These are phyloP conservation scores for Xylocampa areola DNA, from an alignment of 2,888 invertebrate genomes.

Conservation along the genomic window DNA sequence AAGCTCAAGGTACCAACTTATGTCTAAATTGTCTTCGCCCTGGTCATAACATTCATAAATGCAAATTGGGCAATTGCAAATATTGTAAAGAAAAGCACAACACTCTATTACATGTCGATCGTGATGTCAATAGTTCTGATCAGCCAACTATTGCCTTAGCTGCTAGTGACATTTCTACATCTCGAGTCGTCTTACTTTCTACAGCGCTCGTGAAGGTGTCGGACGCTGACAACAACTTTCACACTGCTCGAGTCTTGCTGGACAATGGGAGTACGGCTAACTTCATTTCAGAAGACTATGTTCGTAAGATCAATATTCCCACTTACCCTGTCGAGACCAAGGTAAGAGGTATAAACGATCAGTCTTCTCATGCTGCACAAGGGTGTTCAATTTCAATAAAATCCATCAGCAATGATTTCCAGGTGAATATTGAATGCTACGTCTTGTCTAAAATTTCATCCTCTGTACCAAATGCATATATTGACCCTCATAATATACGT, in stretches of 20 bases:
- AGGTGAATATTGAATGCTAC: constrained; percentile 3
- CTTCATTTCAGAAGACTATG: constrained; percentile 5
- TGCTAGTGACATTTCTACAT: background rate
- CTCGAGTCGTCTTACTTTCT: constrained; percentile 4
- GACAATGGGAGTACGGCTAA: constrained; percentile 12
- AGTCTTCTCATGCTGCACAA: constrained; percentile 1
- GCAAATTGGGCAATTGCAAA: constrained; percentile 8
- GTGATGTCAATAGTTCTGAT: background rate
- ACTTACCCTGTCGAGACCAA: constrained; percentile 1
- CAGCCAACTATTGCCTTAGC: background rate
- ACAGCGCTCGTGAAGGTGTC: constrained; percentile 8
- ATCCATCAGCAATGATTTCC: background rate
- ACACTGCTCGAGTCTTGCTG: constrained; percentile 3
- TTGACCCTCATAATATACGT: background rate
- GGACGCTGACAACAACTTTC: constrained; percentile 3
- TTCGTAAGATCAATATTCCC: constrained; percentile 2
- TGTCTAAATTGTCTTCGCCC: constrained; percentile 8
- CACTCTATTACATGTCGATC: constrained; percentile 4
- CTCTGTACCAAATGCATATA: constrained; percentile 1
- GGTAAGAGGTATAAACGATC: constrained; percentile 9
- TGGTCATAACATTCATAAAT: constrained; percentile 6
- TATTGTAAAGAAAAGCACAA: constrained; percentile 7
- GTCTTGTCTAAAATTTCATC: constrained; percentile 9
- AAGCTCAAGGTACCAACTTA: constrained; percentile 2
- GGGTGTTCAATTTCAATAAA: constrained; percentile 6